These are phyloP conservation scores for Aldrovandia affinis DNA, from an alignment of 2,797 vertebrate species.

Conservation along the genomic window DNA sequence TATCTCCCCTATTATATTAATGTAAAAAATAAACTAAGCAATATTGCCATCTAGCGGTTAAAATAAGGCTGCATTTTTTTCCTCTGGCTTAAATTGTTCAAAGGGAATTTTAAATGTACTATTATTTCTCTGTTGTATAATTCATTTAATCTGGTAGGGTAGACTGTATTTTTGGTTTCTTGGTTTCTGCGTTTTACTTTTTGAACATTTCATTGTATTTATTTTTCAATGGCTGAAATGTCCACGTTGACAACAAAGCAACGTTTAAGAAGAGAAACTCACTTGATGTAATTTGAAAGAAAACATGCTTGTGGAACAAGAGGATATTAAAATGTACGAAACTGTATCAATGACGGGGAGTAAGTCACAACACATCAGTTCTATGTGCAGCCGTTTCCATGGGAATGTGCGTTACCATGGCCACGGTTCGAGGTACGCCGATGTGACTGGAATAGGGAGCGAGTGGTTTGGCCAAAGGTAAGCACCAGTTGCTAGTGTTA, in stretches of 20 bases:
- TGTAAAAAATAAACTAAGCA: not conserved
- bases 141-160: conserved; percentile 10
- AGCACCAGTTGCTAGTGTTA: not conserved
- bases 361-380: not conserved
- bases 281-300: not conserved
- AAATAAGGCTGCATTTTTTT: not conserved
- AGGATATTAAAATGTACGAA: not conserved
- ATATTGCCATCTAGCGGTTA: conserved; percentile 12
- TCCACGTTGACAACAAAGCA: not conserved
- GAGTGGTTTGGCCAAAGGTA: not conserved
- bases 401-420: conserved; percentile 28
- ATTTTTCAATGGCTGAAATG: not conserved
- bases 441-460: conserved; percentile 19
- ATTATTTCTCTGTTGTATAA: conserved; percentile 18
- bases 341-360: not conserved
- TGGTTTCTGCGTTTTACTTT: not conserved
- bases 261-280: not conserved
- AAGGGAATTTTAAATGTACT: conserved; percentile 11
- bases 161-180: not conserved
- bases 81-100: not conserved
- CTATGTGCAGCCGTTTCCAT: conserved; percentile 28
- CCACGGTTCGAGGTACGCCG: conserved; percentile 1
- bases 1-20: too few species aligned
- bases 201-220: not conserved
- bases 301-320: not conserved